phyloP scores from a whole-genome alignment of 2,888 invertebrate genomes.

The Drosophila quinaria region DNA sequence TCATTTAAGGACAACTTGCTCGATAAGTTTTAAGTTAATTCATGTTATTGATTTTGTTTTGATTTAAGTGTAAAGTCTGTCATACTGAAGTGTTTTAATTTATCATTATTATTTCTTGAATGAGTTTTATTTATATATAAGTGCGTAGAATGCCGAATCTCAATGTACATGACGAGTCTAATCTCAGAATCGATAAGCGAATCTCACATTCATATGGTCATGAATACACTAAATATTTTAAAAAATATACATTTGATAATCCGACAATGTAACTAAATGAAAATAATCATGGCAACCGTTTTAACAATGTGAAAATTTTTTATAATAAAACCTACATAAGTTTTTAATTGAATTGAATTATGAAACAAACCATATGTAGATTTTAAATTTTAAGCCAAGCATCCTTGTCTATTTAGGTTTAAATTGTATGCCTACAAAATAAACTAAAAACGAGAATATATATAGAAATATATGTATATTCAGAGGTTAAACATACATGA shows the following conservation, averaged over 20 bases:
- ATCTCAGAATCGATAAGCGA: conserved; percentile 21
- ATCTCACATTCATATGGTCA: conserved; percentile 33
- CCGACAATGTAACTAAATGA: conserved; percentile 48
- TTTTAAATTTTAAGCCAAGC: conserved; percentile 60
- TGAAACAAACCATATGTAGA: conserved; percentile 28
- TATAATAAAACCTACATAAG: conserved; percentile 65
- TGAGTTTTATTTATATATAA: conserved; percentile 46
- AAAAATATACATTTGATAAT: conserved; percentile 28
- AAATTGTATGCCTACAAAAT: conserved; percentile 51
- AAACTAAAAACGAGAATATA: conserved; percentile 40
- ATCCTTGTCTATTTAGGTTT: conserved; percentile 55
- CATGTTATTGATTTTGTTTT: conserved; percentile 41
- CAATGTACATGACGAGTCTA: conserved; percentile 56
- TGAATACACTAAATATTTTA: conserved; percentile 24
- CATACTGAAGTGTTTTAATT: conserved; percentile 64
- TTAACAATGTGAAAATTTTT: conserved; percentile 62
- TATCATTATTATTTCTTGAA: conserved; percentile 55
- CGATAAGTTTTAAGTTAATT: conserved; percentile 62
- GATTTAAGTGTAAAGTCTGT: conserved; percentile 73
- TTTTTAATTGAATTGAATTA: conserved; percentile 66
- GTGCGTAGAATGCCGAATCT: conserved; percentile 73
- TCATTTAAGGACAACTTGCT: conserved; percentile 53
- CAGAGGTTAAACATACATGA: conserved; percentile 25
- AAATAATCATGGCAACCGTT: conserved; percentile 50
- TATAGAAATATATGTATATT: conserved; percentile 8